Evolutionary conservation across 2,113 vertebrate genomes (phyloP), one percentile per base, ranked within the genome.

Genomic region (Xiphorhynchus elegans): DNA sequence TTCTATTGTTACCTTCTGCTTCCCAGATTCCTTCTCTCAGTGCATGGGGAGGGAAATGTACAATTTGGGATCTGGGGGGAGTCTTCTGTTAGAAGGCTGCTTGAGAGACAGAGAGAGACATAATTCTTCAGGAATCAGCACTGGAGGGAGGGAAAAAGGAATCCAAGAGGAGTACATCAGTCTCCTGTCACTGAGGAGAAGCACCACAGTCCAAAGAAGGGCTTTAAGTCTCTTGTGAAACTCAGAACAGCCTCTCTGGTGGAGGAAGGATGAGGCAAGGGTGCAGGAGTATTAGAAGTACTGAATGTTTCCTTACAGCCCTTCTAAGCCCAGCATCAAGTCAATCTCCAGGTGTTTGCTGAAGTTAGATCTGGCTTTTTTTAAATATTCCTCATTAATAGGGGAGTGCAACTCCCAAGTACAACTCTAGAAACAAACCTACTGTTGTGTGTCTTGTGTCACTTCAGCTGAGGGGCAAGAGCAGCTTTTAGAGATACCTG

Each of bases 401-500:
- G 14, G 15, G 37, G 26, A 72, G 29, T 56, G 26, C 40, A 40
- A 40, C 40, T 40, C 40, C 40, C 5, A 6, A 84, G 52, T 66
- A 63, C 60, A 69, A 6, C 76, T 53, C 63, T 44, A 50, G 70
- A 93, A 85, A 80, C 21, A 86, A 90, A 46, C 31, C 25, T 52
- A 1, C 18, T 47, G 21, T 89, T 88, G 29, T 55, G 44, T 91
- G 79, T 63, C 60, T 90, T 96, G 88, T 97, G 93, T 97, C 93
- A 50, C 80, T 92, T 73, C 78, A 69, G 90, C 74, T 90, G 68
- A 77, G 55, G 95, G 77, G 78, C 67, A 59, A 95, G 66, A 95
- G 87, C 66, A 95, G 87, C 49, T 95, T 96, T 95, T 96, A 94
- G 95, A 95, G 52, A 64, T 69, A 55, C 84, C 92, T 91, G 81